phyloP scores from a whole-genome alignment of 2,113 vertebrate genomes.

The Diphyllodes magnificus region DNA sequence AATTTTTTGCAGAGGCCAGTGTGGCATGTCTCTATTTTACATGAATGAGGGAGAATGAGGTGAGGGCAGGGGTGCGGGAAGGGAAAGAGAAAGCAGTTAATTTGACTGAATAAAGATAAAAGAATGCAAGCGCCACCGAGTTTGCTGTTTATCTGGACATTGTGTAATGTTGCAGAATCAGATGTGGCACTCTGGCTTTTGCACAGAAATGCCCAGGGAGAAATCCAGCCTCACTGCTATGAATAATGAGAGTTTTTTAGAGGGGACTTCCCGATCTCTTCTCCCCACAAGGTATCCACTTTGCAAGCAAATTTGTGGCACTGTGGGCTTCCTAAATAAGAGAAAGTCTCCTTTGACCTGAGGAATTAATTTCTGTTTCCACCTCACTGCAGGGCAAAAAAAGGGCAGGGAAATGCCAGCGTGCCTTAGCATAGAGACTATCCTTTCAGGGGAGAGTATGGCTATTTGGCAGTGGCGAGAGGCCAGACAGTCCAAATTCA shows the following conservation, averaged over 20 bases:
- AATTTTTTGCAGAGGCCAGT: conserved; percentile 57
- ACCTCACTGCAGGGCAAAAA: background rate
- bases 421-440: background rate
- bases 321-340: background rate
- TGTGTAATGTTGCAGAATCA: conserved; percentile 43
- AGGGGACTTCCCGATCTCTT: background rate
- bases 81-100: conserved; percentile 64
- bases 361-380: background rate
- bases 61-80: background rate
- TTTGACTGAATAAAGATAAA: conserved; percentile 75
- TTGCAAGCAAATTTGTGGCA: background rate
- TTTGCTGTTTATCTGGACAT: conserved; percentile 62
- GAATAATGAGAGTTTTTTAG: background rate
- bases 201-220: conserved; percentile 34
- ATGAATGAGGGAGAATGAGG: conserved; percentile 32
- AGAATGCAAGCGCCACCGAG: conserved; percentile 4
- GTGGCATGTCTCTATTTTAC: conserved; percentile 53
- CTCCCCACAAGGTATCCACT: background rate
- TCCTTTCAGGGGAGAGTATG: background rate
- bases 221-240: background rate
- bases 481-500: background rate
- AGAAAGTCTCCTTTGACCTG: background rate
- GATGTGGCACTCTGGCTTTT: conserved; percentile 38
- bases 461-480: background rate
- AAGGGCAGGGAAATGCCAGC: background rate